These are phyloP conservation scores for Caenorhabditis angaria DNA, from an alignment of 2,888 invertebrate genomes.

Conservation along the genomic window DNA sequence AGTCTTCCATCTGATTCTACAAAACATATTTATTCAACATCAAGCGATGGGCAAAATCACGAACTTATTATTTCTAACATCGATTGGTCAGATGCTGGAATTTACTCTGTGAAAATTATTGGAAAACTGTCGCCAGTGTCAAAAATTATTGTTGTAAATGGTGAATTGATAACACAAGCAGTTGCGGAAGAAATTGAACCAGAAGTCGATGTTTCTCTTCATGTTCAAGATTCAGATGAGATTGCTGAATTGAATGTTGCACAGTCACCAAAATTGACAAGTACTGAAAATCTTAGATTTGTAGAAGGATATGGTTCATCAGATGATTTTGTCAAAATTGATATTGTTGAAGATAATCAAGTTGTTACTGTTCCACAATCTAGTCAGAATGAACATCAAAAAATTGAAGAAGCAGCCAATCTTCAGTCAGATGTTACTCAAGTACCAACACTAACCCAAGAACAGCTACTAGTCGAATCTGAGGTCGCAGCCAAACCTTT, in stretches of 20 bases:
- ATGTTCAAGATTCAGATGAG: conserved; percentile 28
- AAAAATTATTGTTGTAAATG: conserved; percentile 55
- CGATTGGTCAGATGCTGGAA: conserved; percentile 54
- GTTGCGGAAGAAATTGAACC: conserved; percentile 53
- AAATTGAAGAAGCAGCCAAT: conserved; percentile 7
- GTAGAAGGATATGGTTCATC: conserved; percentile 25
- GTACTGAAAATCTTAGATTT: conserved; percentile 28
- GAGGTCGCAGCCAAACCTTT: conserved; percentile 15
- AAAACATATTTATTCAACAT: conserved; percentile 21
- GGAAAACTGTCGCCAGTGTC: conserved; percentile 60
- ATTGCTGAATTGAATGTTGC: conserved; percentile 30
- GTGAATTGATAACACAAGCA: conserved; percentile 51
- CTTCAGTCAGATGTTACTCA: not conserved
- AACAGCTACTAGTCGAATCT: not conserved
- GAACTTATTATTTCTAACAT: conserved; percentile 57
- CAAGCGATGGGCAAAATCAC: conserved; percentile 47
- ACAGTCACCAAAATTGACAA: conserved; percentile 28
- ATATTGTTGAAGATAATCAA: not conserved
- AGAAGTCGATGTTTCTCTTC: conserved; percentile 49
- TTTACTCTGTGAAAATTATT: conserved; percentile 57
- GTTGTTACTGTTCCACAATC: not conserved
- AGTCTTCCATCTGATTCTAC: conserved; percentile 16
- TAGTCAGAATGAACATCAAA: not conserved
- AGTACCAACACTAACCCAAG: not conserved
- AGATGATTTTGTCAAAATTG: conserved; percentile 8